These are phyloP conservation scores for Platycnemis pennipes DNA, from an alignment of 2,888 invertebrate species.

Conservation along the genomic window DNA sequence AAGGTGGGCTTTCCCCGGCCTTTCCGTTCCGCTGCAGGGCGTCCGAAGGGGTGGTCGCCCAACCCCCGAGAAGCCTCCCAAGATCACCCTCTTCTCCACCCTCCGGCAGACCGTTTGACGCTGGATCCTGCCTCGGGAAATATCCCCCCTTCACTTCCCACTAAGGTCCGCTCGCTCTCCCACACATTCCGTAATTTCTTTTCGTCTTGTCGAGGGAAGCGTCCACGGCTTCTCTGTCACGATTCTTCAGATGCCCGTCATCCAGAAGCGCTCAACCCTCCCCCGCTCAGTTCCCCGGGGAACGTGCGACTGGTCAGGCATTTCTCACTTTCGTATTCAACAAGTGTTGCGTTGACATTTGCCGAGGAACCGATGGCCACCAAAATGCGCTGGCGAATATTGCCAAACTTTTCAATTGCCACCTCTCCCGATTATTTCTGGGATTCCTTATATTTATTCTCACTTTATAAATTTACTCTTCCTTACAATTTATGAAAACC, in stretches of 20 bases:
- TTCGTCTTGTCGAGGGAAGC: background rate
- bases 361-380: background rate
- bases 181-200: constrained; percentile 3
- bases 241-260: background rate
- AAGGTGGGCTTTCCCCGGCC: background rate
- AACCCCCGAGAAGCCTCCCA: background rate
- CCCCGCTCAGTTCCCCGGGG: background rate
- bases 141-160: background rate
- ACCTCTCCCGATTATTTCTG: no score
- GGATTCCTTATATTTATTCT: no score
- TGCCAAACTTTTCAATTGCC: background rate
- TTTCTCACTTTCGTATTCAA: constrained; percentile 17
- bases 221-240: background rate
- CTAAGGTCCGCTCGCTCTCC: background rate
- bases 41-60: background rate
- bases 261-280: background rate
- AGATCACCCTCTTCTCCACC: background rate
- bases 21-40: background rate
- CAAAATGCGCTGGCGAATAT: background rate
- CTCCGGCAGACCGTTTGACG: background rate
- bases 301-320: background rate
- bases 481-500: no score
- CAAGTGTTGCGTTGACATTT: background rate
- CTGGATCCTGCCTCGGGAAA: background rate
- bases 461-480: no score